phyloP scores from a whole-genome alignment of 2,797 vertebrate genomes.

The Malacoraja senta region DNA sequence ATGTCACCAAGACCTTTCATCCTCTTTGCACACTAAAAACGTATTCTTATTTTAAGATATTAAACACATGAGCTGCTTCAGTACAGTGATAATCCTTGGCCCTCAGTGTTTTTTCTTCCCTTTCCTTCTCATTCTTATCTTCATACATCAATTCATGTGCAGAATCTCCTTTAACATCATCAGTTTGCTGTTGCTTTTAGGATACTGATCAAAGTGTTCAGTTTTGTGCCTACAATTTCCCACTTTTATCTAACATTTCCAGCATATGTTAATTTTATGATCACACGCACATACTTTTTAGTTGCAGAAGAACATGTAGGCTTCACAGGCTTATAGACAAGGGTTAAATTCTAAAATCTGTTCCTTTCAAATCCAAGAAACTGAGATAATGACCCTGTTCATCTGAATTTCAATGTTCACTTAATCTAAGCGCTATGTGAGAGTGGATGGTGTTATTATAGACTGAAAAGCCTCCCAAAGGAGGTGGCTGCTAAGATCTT shows the following conservation, averaged over 20 bases:
- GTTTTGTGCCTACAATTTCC: background rate
- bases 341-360: background rate
- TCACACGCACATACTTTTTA: background rate
- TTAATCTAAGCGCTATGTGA: slow-evolving; percentile 9
- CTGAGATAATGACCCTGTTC: background rate
- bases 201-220: background rate
- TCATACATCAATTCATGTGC: background rate
- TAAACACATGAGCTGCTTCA: background rate
- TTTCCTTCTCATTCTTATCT: background rate
- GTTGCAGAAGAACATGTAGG: background rate
- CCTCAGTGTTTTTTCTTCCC: background rate
- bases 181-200: background rate
- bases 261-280: background rate
- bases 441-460: slow-evolving; percentile 27
- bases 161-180: background rate
- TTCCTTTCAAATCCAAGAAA: background rate
- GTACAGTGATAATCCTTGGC: background rate
- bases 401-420: slow-evolving; percentile 35
- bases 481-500: slow-evolving; percentile 21
- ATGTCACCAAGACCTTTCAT: background rate
- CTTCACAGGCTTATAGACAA: background rate
- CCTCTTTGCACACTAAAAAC: background rate
- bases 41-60: background rate
- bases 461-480: slow-evolving; percentile 18
- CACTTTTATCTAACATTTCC: background rate